Conservation (phyloP, 2,888 invertebrate species). For the Hedychridium roseum region DNA sequence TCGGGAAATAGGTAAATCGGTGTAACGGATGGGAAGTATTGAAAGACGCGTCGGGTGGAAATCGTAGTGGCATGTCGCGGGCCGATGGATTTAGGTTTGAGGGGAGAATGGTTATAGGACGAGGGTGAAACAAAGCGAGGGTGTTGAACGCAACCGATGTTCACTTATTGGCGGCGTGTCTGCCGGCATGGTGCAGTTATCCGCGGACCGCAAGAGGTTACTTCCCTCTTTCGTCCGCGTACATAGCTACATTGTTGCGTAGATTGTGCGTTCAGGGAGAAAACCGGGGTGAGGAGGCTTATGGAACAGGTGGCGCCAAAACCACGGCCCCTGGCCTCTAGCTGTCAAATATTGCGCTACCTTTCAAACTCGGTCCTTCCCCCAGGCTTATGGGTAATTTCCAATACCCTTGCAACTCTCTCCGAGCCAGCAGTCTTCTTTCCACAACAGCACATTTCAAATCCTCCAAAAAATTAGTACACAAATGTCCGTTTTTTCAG, state of each 20-base stretch:
- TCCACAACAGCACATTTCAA: constrained; percentile 16
- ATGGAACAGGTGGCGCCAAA: constrained; percentile 61
- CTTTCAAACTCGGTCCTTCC: constrained; percentile 60
- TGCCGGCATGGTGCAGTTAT: constrained; percentile 59
- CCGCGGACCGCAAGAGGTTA: constrained; percentile 41
- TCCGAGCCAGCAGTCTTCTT: constrained; percentile 16
- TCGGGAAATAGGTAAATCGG: too few species aligned
- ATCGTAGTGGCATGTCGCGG: constrained; percentile 45
- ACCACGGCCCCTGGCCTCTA: constrained; percentile 51
- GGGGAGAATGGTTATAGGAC: constrained; percentile 21
- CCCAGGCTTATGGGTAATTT: too few species aligned
- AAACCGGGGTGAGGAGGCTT: constrained; percentile 30
- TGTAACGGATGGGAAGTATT: too few species aligned
- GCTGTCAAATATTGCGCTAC: constrained; percentile 62
- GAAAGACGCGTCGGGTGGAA: too few species aligned
- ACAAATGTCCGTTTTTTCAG: too few species aligned
- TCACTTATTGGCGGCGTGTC: constrained; percentile 64
- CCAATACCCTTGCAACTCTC: constrained; percentile 1
- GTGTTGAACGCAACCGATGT: constrained; percentile 60
- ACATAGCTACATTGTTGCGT: too few species aligned
- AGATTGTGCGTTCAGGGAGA: constrained; percentile 13
- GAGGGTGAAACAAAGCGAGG: constrained; percentile 48
- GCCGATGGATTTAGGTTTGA: constrained; percentile 41
- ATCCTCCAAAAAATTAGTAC: too few species aligned
- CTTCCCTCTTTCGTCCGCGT: constrained; percentile 26